Evolutionary conservation across 2,797 vertebrate species (phyloP).

Genomic region (Denticeps clupeoides): DNA sequence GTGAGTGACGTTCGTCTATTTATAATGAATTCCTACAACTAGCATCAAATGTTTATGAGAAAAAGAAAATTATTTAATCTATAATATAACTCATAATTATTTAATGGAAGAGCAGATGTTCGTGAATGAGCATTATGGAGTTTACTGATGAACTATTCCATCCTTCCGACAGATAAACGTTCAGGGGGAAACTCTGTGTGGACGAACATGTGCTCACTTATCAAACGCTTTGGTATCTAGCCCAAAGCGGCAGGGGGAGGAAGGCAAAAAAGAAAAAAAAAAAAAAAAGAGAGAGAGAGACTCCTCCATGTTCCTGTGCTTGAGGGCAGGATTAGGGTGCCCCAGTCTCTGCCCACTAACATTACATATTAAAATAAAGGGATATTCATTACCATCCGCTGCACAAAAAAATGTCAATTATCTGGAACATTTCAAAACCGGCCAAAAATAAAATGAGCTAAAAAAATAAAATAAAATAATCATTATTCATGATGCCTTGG

Average conservation of each 20-base stretch:
- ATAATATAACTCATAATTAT: too few relatives aligned
- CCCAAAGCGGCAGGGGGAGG: constrained; percentile 41
- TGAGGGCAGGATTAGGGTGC: constrained; percentile 60
- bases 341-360: constrained; percentile 57
- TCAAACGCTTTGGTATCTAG: constrained; percentile 53
- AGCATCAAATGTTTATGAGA: too few relatives aligned
- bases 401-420: constrained; percentile 47
- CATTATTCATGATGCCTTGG: constrained; percentile 58
- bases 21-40: too few relatives aligned
- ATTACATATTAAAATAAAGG: constrained; percentile 63
- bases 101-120: too few relatives aligned
- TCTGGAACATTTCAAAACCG: constrained; percentile 42
- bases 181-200: constrained; percentile 46
- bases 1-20: too few relatives aligned
- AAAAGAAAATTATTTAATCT: too few relatives aligned
- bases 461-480: constrained; percentile 55
- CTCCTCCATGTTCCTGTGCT: constrained; percentile 51
- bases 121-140: too few relatives aligned
- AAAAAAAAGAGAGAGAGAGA: constrained; percentile 37
- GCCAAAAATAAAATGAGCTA: constrained; percentile 52
- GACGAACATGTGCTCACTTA: constrained; percentile 53
- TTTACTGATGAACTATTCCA: not conserved
- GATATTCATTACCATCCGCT: constrained; percentile 67
- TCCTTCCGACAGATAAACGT: not conserved
- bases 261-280: not conserved